Evolutionary conservation across 2,888 invertebrate species (phyloP).

Genomic region (Metopia argyrocephala): DNA sequence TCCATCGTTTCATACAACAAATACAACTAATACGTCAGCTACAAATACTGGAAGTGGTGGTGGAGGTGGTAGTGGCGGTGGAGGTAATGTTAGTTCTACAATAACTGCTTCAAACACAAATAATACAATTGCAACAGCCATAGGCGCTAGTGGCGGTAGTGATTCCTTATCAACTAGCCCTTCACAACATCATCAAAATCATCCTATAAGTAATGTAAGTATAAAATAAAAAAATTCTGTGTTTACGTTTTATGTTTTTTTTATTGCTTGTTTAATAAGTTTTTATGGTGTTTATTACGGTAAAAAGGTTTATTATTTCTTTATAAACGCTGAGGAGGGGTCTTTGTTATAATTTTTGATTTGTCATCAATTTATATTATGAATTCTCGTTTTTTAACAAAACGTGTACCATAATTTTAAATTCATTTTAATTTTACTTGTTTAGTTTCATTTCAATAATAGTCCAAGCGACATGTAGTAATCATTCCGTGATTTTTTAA

Average conservation of each 20-base stretch:
- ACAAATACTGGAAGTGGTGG: slow-evolving; percentile 65
- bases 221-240: not conserved
- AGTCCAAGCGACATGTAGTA: slow-evolving; percentile 32
- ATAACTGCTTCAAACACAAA: slow-evolving; percentile 64
- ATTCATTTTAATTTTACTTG: slow-evolving; percentile 3
- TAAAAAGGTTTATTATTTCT: slow-evolving; percentile 8
- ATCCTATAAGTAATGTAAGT: slow-evolving; percentile 61
- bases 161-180: slow-evolving; percentile 77
- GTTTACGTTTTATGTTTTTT: not conserved
- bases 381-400: slow-evolving; percentile 12
- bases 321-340: slow-evolving; percentile 4
- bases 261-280: not conserved
- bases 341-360: slow-evolving; percentile 22
- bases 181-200: slow-evolving; percentile 71
- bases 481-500: slow-evolving; percentile 12
- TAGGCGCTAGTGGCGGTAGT: slow-evolving; percentile 65
- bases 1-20: slow-evolving; percentile 75
- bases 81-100: slow-evolving; percentile 58
- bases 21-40: slow-evolving; percentile 62
- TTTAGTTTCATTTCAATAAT: slow-evolving; percentile 44
- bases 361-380: slow-evolving; percentile 22
- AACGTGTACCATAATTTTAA: not conserved
- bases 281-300: not conserved
- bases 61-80: slow-evolving; percentile 66
- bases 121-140: slow-evolving; percentile 56